Evolutionary conservation across 2,888 invertebrate genomes (phyloP).

Genomic region (Zhuqinia jingwanae): DNA sequence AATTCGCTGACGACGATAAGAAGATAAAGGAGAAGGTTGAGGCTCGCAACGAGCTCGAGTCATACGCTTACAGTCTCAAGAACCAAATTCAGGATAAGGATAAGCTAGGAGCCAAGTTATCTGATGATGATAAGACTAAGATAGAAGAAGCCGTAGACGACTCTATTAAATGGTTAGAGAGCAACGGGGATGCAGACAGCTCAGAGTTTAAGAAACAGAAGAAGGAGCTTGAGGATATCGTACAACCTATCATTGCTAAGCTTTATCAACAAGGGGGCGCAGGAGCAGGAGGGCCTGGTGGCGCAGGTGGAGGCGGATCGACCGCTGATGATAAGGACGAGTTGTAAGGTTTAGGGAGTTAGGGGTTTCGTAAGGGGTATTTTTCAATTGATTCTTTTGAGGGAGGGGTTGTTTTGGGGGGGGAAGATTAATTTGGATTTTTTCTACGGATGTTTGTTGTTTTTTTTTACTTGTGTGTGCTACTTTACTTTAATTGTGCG

Average conservation of each 20-base stretch:
- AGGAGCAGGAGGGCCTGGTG: background rate
- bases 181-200: constrained; percentile 94
- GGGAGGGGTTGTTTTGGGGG: too few relatives aligned
- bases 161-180: constrained; percentile 98
- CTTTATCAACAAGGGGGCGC: constrained; percentile 89
- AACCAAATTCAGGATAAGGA: constrained; percentile 96
- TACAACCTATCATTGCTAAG: constrained; percentile 98
- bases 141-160: constrained; percentile 92
- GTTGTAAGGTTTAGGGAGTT: too few relatives aligned
- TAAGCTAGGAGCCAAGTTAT: constrained; percentile 83
- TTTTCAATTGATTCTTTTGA: too few relatives aligned
- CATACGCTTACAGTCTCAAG: constrained; percentile 98
- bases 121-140: constrained; percentile 78
- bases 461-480: too few relatives aligned
- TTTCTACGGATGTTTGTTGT: too few relatives aligned
- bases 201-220: constrained; percentile 96
- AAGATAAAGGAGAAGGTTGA: constrained; percentile 97
- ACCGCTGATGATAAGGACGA: too few relatives aligned
- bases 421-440: too few relatives aligned
- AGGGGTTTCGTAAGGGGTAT: too few relatives aligned
- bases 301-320: constrained; percentile 84
- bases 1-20: constrained; percentile 99
- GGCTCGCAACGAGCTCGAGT: constrained; percentile 97
- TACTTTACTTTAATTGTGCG: too few relatives aligned
- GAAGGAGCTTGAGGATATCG: constrained; percentile 96